phyloP scores from a whole-genome alignment of 2,113 vertebrate species.

The Dicaeum eximium region DNA sequence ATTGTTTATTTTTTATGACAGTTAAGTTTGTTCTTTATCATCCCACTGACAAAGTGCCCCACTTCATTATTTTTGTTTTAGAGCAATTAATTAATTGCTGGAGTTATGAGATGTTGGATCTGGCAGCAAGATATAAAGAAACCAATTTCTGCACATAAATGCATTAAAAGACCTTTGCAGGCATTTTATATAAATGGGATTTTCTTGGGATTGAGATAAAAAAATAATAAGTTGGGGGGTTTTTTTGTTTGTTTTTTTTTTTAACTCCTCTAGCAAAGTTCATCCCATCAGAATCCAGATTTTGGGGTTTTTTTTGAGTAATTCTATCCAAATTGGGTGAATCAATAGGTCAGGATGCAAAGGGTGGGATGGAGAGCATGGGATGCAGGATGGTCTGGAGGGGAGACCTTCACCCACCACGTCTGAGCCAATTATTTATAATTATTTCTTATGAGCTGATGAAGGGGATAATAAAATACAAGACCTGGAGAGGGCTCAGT shows the following conservation, averaged over 20 bases:
- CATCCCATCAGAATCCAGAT: neutral
- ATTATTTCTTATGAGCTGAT: neutral
- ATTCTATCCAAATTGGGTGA: neutral
- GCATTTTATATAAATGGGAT: neutral
- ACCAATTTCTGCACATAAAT: neutral
- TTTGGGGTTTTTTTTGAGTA: accelerated
- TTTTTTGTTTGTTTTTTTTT: too few relatives aligned
- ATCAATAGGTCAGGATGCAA: neutral
- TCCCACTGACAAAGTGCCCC: neutral
- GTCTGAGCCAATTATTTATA: neutral
- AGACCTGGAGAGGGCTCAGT: neutral
- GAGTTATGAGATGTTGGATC: neutral
- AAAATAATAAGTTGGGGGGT: too few relatives aligned
- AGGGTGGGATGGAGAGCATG: neutral
- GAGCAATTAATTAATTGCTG: neutral
- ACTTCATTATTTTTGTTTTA: neutral
- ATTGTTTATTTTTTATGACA: accelerated
- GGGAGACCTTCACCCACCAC: neutral
- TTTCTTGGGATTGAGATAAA: neutral
- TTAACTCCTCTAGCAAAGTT: neutral
- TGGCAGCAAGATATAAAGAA: neutral
- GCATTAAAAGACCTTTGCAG: neutral
- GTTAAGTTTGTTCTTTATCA: neutral
- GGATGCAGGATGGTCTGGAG: neutral
- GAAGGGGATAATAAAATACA: neutral